Conservation (phyloP, 2,888 invertebrate species). For the Lingula anatina region DNA sequence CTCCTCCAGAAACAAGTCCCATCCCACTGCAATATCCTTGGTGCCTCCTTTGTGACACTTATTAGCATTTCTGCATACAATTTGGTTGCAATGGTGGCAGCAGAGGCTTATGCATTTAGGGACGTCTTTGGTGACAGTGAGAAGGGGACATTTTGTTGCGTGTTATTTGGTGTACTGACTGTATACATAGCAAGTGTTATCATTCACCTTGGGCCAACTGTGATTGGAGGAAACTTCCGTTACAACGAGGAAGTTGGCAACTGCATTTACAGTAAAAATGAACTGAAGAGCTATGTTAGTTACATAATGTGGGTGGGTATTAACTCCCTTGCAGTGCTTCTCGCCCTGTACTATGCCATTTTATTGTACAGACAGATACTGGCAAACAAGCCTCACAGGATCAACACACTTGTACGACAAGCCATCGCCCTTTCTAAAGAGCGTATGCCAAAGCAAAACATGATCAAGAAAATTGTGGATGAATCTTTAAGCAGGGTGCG, state of each 20-base stretch:
- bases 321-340: slow-evolving; percentile 41
- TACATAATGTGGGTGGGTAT: slow-evolving; percentile 51
- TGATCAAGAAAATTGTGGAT: slow-evolving; percentile 31
- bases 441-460: slow-evolving; percentile 20
- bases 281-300: slow-evolving; percentile 48
- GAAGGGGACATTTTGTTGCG: slow-evolving; percentile 45
- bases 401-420: slow-evolving; percentile 41
- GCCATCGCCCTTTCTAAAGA: slow-evolving; percentile 39
- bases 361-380: slow-evolving; percentile 49
- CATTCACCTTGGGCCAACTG: slow-evolving; percentile 50
- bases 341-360: slow-evolving; percentile 42
- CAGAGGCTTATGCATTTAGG: slow-evolving; percentile 50
- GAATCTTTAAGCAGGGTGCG: slow-evolving; percentile 44
- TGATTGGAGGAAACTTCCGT: slow-evolving; percentile 50
- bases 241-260: slow-evolving; percentile 49
- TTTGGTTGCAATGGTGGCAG: slow-evolving; percentile 51
- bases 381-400: slow-evolving; percentile 38
- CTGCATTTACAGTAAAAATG: slow-evolving; percentile 48
- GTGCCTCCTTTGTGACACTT: slow-evolving; percentile 46
- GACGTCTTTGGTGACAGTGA: slow-evolving; percentile 38
- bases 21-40: slow-evolving; percentile 40
- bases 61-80: slow-evolving; percentile 51
- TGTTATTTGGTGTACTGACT: slow-evolving; percentile 48
- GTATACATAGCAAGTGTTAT: slow-evolving; percentile 50
- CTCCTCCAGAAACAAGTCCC: slow-evolving; percentile 37